phyloP scores from a whole-genome alignment of 1,140 invertebrate species.

The Drosophila insularis region DNA sequence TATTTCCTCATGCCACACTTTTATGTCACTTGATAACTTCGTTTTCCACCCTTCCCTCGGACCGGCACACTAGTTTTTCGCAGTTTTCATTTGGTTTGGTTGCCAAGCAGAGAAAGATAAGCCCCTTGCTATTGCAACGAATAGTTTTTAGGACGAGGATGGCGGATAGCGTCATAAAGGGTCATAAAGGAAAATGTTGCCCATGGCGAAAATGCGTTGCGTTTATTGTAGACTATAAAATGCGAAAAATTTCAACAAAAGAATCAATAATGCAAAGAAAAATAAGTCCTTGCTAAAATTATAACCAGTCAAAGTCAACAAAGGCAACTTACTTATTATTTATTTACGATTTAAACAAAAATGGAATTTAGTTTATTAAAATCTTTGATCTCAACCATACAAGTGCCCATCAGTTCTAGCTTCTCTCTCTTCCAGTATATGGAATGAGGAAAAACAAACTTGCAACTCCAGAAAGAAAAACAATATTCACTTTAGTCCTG shows the following conservation, averaged over 20 bases:
- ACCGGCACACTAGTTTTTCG: not conserved
- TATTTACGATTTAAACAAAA: too few relatives aligned
- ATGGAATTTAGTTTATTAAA: too few relatives aligned
- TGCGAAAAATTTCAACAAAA: not conserved
- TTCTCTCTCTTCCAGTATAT: too few relatives aligned
- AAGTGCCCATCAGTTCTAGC: too few relatives aligned
- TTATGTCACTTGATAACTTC: not conserved
- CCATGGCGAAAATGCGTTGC: slow-evolving; percentile 6
- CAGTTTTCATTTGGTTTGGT: not conserved
- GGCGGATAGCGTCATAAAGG: not conserved
- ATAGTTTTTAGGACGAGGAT: not conserved
- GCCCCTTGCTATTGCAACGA: not conserved
- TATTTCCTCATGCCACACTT: too few relatives aligned
- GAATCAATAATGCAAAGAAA: not conserved
- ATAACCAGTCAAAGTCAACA: not conserved
- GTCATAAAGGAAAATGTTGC: slow-evolving; percentile 43
- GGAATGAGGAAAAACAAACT: too few relatives aligned
- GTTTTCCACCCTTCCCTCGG: slow-evolving; percentile 8
- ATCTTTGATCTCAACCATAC: too few relatives aligned
- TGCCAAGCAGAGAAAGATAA: slow-evolving; percentile 37
- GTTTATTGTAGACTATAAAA: too few relatives aligned
- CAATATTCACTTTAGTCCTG: not conserved
- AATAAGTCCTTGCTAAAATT: not conserved
- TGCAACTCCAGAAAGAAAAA: too few relatives aligned
- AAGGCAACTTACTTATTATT: too few relatives aligned